These are phyloP conservation scores for Drosophila pseudotakahashii DNA, from an alignment of 2,888 invertebrate genomes.

Conservation along the genomic window DNA sequence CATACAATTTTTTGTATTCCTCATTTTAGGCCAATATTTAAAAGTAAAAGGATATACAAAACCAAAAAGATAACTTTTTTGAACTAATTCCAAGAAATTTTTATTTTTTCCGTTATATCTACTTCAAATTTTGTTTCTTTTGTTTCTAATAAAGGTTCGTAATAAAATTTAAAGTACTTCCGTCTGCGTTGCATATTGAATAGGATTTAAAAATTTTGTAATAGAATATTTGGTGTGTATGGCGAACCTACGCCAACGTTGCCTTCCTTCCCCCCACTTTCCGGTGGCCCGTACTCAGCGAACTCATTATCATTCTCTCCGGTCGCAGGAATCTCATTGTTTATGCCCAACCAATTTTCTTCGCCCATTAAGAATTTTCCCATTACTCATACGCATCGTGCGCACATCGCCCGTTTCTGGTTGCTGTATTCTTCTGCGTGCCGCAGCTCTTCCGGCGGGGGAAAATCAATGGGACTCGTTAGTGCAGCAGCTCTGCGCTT, in stretches of 20 bases:
- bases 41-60: too few relatives aligned
- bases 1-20: too few relatives aligned
- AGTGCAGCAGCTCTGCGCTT: conserved; percentile 34
- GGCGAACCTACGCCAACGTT: conserved; percentile 8
- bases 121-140: too few relatives aligned
- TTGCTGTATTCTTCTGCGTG: background rate
- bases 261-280: background rate
- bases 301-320: conserved; percentile 41
- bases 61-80: too few relatives aligned
- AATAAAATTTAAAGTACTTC: background rate
- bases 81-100: too few relatives aligned
- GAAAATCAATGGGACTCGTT: conserved; percentile 48
- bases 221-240: conserved; percentile 31
- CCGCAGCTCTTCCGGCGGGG: conserved; percentile 1
- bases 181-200: conserved; percentile 1
- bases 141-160: background rate
- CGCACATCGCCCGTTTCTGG: conserved; percentile 14
- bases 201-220: conserved; percentile 10
- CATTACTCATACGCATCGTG: conserved; percentile 50
- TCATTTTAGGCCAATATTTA: too few relatives aligned
- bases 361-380: conserved; percentile 48
- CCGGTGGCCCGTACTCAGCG: conserved; percentile 8
- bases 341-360: conserved; percentile 44
- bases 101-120: too few relatives aligned
- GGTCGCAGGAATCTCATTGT: conserved; percentile 35